Evolutionary conservation across 2,113 vertebrate species (phyloP).

Genomic region (Rhinoptilus africanus): DNA sequence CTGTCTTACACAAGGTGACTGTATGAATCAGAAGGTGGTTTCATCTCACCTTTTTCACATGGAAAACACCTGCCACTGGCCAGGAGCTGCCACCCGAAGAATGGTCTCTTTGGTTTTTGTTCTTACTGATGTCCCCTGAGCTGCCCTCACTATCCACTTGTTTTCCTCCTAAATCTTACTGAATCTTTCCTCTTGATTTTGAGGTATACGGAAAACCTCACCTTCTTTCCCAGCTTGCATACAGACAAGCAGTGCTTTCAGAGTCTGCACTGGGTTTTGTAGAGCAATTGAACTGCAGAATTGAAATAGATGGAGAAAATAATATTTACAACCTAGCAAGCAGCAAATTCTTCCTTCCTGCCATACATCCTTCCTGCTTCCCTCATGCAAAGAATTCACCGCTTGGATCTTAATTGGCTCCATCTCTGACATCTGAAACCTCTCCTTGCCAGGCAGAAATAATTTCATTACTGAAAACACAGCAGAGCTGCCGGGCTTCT

Average conservation of each 20-base stretch:
- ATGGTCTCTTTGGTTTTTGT: background rate
- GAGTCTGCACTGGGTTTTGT: background rate
- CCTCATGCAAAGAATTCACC: conserved; percentile 29
- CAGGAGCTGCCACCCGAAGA: background rate
- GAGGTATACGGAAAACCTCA: background rate
- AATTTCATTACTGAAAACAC: conserved; percentile 63
- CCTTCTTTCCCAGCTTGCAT: background rate
- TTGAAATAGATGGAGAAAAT: conserved; percentile 46
- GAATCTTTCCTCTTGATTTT: background rate
- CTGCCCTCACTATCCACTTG: background rate
- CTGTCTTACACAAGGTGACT: background rate
- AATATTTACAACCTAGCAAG: conserved; percentile 33
- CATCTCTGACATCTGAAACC: conserved; percentile 61
- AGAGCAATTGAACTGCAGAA: background rate
- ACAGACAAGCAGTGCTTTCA: background rate
- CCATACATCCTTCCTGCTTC: conserved; percentile 35
- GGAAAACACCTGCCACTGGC: background rate
- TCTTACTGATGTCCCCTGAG: background rate
- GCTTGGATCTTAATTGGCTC: conserved; percentile 54
- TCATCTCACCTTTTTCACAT: background rate
- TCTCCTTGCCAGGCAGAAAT: conserved; percentile 50
- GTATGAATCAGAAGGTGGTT: background rate
- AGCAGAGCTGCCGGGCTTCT: conserved; percentile 63
- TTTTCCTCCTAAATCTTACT: background rate
- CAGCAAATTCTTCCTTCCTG: conserved; percentile 42